Percentiles rank a stretch among this genome's conserved stretches.
Conservation (phyloP, 2,888 invertebrate species). For the Macaria notata region DNA sequence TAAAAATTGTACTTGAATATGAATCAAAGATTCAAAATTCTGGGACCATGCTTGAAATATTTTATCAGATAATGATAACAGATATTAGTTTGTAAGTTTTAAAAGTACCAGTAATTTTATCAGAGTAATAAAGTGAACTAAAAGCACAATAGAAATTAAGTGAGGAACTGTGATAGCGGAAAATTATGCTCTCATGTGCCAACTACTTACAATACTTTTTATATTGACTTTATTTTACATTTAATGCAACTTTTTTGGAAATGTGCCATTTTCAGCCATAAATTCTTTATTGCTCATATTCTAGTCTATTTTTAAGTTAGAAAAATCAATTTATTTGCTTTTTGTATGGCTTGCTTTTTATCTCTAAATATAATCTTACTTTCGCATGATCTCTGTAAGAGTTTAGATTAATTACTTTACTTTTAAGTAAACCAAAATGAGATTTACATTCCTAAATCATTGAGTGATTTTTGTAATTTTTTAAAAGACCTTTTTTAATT, state of each 20-base stretch:
- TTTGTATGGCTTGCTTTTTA: constrained; percentile 16
- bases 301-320: constrained; percentile 73
- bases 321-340: constrained; percentile 25
- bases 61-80: constrained; percentile 17
- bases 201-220: constrained; percentile 40
- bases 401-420: constrained; percentile 36
- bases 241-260: constrained; percentile 27
- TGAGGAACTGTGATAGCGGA: constrained; percentile 68
- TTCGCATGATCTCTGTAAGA: constrained; percentile 55
- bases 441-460: constrained; percentile 60
- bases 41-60: constrained; percentile 50
- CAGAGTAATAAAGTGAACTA: constrained; percentile 46
- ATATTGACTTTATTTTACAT: constrained; percentile 26
- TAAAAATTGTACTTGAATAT: constrained; percentile 28
- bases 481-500: constrained; percentile 24
- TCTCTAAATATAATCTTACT: constrained; percentile 15
- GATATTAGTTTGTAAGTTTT: constrained; percentile 32
- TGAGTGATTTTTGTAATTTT: constrained; percentile 34
- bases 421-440: constrained; percentile 47
- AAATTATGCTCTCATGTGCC: constrained; percentile 62
- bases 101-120: constrained; percentile 34
- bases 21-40: constrained; percentile 56
- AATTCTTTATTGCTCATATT: constrained; percentile 78
- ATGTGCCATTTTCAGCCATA: constrained; percentile 75
- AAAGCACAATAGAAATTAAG: constrained; percentile 62